phyloP scores from a whole-genome alignment of 2,888 invertebrate species.

The Drosophila leonis region DNA sequence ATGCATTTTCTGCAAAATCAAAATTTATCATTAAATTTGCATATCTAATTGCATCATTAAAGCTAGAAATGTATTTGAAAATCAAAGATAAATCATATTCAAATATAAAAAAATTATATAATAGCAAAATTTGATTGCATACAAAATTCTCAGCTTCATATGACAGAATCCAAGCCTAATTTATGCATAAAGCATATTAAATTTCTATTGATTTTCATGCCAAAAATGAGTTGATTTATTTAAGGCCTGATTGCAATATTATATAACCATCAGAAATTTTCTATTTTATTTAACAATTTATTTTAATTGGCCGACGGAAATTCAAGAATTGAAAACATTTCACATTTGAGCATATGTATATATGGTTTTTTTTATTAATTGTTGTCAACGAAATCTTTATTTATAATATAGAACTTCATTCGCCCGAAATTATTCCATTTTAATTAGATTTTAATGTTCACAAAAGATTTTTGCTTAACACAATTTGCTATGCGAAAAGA shows the following conservation, averaged over 20 bases:
- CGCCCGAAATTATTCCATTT: background rate
- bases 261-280: background rate
- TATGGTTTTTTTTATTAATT: background rate
- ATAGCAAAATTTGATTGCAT: no score
- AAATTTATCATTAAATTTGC: background rate
- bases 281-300: background rate
- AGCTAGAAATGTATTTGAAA: background rate
- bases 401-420: background rate
- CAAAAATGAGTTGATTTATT: background rate
- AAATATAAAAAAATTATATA: no score
- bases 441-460: background rate
- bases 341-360: background rate
- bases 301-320: background rate
- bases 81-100: no score
- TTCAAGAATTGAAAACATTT: background rate
- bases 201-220: background rate
- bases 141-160: no score
- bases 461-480: constrained; percentile 1
- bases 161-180: no score
- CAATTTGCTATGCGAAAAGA: background rate
- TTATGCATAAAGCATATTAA: background rate
- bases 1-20: background rate
- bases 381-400: background rate
- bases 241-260: background rate
- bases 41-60: background rate